Evolutionary conservation across 2,113 vertebrate genomes (phyloP).

Genomic region (Hemiprocne comata): DNA sequence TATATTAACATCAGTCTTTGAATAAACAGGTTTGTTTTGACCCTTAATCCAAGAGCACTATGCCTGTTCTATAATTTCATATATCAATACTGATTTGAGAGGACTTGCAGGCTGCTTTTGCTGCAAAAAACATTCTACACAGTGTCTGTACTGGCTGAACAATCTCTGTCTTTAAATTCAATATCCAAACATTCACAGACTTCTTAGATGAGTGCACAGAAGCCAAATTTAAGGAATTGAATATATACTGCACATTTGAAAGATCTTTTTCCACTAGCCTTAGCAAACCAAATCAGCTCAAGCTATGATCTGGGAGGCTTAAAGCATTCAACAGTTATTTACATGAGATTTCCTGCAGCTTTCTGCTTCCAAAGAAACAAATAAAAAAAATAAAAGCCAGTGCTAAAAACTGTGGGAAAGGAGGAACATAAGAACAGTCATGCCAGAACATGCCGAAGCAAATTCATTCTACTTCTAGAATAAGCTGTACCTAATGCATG

Average conservation of each 20-base stretch:
- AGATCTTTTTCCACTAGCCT: background rate
- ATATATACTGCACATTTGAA: background rate
- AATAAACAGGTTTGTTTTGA: background rate
- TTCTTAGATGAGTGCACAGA: background rate
- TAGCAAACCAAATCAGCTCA: background rate
- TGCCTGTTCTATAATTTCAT: background rate
- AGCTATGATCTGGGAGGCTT: background rate
- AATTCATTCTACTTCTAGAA: background rate
- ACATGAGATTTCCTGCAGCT: background rate
- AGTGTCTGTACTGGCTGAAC: background rate
- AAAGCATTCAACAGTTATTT: background rate
- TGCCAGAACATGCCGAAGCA: background rate
- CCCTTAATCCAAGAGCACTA: background rate
- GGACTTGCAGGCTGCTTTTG: background rate
- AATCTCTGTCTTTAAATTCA: background rate
- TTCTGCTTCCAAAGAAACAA: background rate
- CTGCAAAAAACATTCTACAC: background rate
- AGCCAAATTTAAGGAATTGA: background rate
- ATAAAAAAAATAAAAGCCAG: background rate
- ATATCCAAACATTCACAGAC: background rate
- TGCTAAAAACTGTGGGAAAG: background rate
- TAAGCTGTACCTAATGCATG: background rate
- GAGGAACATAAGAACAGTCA: background rate
- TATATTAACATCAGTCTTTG: background rate
- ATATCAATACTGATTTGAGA: background rate